Conservation (phyloP, 2,113 vertebrate species). For the Percina caprodes region DNA sequence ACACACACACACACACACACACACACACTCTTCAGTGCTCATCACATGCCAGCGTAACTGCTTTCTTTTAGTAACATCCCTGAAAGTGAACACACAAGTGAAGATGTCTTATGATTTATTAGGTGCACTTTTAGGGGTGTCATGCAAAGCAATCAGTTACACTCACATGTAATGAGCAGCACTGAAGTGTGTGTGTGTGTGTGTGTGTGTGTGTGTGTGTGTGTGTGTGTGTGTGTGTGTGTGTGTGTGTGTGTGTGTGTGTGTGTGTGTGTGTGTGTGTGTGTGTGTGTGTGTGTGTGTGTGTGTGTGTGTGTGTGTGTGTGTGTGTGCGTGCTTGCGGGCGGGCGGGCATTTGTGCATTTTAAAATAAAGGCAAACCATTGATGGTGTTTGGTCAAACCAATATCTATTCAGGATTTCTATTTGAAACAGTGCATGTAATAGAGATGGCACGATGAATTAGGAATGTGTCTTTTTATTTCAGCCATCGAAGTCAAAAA, state of each 20-base stretch:
- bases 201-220: slow-evolving; percentile 10
- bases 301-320: no score
- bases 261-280: not conserved
- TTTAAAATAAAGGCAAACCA: no score
- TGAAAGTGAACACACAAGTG: slow-evolving; percentile 4
- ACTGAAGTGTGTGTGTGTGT: not conserved
- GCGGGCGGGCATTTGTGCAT: no score
- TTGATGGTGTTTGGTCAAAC: not conserved
- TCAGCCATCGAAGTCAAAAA: not conserved
- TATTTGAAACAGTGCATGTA: not conserved
- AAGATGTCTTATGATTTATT: no score
- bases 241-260: slow-evolving; percentile 4
- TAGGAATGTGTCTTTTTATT: not conserved
- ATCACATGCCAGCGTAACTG: slow-evolving; percentile 20
- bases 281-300: no score
- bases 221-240: not conserved
- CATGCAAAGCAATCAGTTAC: no score
- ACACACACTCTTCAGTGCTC: slow-evolving; percentile 2
- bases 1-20: slow-evolving; percentile 11
- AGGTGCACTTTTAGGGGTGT: no score
- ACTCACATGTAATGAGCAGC: no score
- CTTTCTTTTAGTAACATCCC: slow-evolving; percentile 18
- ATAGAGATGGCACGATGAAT: not conserved
- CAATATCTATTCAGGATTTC: not conserved
- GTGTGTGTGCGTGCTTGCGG: no score